These are phyloP conservation scores for Parauchenoglanis ngamensis DNA, from an alignment of 2,797 vertebrate genomes.

Conservation along the genomic window DNA sequence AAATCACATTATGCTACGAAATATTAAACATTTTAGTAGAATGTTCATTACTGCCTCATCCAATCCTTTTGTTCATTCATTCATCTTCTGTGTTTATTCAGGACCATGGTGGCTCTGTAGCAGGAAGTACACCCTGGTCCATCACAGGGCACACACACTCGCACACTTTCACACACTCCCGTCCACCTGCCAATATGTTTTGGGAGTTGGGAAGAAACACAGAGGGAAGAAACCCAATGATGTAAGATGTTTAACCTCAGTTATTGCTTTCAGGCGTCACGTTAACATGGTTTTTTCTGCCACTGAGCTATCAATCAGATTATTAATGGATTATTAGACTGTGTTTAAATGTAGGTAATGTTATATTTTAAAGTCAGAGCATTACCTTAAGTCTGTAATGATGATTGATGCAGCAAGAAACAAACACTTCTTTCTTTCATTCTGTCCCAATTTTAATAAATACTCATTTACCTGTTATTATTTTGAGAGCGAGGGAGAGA, in stretches of 20 bases:
- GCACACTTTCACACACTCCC: neutral
- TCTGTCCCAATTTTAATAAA: neutral
- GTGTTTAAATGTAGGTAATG: neutral
- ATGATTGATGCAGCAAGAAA: neutral
- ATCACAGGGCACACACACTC: neutral
- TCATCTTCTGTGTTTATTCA: neutral
- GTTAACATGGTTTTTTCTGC: neutral
- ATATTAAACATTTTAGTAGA: neutral
- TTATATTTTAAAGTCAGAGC: neutral
- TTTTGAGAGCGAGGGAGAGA: neutral
- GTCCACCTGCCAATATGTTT: neutral
- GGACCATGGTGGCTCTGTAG: neutral
- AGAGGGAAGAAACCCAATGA: neutral
- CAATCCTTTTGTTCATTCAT: neutral
- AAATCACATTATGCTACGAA: neutral
- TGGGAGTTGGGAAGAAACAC: neutral
- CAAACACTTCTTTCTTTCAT: neutral
- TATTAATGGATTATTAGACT: neutral
- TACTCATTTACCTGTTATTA: neutral
- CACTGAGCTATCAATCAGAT: neutral
- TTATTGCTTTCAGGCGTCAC: neutral
- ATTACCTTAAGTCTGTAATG: neutral
- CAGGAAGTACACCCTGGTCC: neutral
- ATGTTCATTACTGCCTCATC: neutral
- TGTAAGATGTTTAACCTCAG: neutral